Evolutionary conservation across 2,113 vertebrate genomes (phyloP).

Genomic region (Phalacrocorax pelagicus): DNA sequence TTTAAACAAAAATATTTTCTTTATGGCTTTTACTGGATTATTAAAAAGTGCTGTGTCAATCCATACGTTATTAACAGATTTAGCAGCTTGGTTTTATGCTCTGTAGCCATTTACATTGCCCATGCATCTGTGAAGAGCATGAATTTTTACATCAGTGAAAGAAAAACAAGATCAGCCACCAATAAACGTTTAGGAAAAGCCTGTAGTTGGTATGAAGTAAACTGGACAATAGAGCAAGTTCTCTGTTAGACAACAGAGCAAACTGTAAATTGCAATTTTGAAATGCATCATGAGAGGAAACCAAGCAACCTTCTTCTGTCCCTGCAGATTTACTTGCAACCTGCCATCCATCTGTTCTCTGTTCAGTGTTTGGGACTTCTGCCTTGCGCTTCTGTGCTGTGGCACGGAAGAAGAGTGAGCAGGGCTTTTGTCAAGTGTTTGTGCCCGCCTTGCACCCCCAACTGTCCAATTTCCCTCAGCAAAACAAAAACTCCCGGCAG

Average conservation of each 20-base stretch:
- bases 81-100: background rate
- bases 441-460: background rate
- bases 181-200: background rate
- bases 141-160: background rate
- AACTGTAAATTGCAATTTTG: background rate
- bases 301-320: background rate
- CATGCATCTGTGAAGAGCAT: background rate
- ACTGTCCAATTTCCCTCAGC: background rate
- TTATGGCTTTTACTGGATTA: slow-evolving; percentile 2
- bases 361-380: background rate
- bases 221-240: background rate
- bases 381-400: background rate
- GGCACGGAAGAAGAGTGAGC: background rate
- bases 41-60: background rate
- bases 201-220: background rate
- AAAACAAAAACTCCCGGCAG: background rate
- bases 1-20: slow-evolving; percentile 22
- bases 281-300: background rate
- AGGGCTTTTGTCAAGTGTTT: background rate
- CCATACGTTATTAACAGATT: background rate
- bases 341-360: background rate
- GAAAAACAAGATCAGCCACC: background rate
- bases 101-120: background rate
- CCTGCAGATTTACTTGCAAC: background rate
- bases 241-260: background rate